Conservation (phyloP, 2,113 vertebrate species). For the Pseudolaguvia tuberculata region DNA sequence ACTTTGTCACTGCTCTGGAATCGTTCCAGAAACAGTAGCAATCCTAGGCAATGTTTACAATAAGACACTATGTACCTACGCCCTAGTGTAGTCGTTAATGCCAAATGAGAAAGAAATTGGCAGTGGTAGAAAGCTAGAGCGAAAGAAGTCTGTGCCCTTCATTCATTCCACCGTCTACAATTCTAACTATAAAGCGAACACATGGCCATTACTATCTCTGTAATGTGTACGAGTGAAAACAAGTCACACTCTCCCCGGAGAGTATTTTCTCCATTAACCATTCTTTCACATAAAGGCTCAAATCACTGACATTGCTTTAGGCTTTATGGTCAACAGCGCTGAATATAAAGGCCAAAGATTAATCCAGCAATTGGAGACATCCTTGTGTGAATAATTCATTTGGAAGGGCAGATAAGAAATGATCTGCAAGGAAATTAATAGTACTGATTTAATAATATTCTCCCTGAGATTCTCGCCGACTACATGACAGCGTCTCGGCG, state of each 20-base stretch:
- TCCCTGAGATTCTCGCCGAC: slow-evolving; percentile 64
- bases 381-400: slow-evolving; percentile 65
- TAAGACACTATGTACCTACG: slow-evolving; percentile 22
- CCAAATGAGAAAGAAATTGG: not conserved
- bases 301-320: slow-evolving; percentile 46
- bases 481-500: slow-evolving; percentile 47
- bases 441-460: slow-evolving; percentile 75
- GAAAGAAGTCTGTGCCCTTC: slow-evolving; percentile 20
- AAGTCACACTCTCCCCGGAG: slow-evolving; percentile 41
- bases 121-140: slow-evolving; percentile 12
- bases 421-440: slow-evolving; percentile 75
- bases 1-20: slow-evolving; percentile 25
- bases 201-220: slow-evolving; percentile 34
- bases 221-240: slow-evolving; percentile 43
- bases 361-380: slow-evolving; percentile 70
- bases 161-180: slow-evolving; percentile 30
- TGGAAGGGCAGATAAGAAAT: slow-evolving; percentile 71
- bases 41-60: slow-evolving; percentile 15
- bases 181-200: slow-evolving; percentile 39
- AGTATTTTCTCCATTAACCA: slow-evolving; percentile 48
- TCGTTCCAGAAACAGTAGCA: not conserved
- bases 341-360: slow-evolving; percentile 60
- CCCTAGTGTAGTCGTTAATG: slow-evolving; percentile 22
- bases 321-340: slow-evolving; percentile 52
- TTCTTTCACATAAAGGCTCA: slow-evolving; percentile 39